A percentile compares a stretch with the other conserved stretches of the same genome.
Evolutionary conservation across 2,888 invertebrate genomes (phyloP).

Genomic region (Clusia tigrina): DNA sequence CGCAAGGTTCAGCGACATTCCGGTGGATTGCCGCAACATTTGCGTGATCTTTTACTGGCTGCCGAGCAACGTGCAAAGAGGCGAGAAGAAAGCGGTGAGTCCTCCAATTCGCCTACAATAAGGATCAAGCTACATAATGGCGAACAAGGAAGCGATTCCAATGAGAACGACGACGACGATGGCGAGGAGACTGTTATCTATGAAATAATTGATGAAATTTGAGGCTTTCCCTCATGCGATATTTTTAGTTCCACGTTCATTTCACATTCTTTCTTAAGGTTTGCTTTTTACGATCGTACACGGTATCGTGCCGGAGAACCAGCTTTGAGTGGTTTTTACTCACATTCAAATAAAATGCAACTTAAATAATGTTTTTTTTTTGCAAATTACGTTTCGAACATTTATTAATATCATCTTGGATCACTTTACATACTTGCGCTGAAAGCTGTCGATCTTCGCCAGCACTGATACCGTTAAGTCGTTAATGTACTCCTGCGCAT

Average conservation of each 20-base stretch:
- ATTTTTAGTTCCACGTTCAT: constrained; percentile 9
- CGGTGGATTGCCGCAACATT: constrained; percentile 25
- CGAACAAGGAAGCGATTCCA: not conserved
- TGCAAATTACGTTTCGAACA: not conserved
- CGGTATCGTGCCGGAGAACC: too few relatives aligned
- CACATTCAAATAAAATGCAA: not conserved
- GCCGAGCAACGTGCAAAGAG: constrained; percentile 27
- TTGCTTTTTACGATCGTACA: too few relatives aligned
- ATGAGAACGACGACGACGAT: constrained; percentile 28
- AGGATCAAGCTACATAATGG: not conserved
- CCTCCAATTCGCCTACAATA: too few relatives aligned
- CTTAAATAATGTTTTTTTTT: not conserved
- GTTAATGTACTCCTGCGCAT: constrained; percentile 54
- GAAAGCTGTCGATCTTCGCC: constrained; percentile 61
- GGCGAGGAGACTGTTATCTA: constrained; percentile 39
- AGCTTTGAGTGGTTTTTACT: constrained; percentile 4
- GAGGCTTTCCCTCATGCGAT: not conserved
- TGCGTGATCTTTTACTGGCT: constrained; percentile 28
- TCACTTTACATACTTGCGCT: constrained; percentile 51
- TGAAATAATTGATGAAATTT: constrained; percentile 40
- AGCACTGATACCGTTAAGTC: constrained; percentile 58
- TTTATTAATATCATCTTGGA: not conserved
- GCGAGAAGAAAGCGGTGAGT: not conserved
- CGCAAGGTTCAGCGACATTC: constrained; percentile 30
- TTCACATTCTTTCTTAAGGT: not conserved